These are phyloP conservation scores for Thryonomys swinderianus DNA, from an alignment of 2,113 vertebrate species.

Conservation along the genomic window DNA sequence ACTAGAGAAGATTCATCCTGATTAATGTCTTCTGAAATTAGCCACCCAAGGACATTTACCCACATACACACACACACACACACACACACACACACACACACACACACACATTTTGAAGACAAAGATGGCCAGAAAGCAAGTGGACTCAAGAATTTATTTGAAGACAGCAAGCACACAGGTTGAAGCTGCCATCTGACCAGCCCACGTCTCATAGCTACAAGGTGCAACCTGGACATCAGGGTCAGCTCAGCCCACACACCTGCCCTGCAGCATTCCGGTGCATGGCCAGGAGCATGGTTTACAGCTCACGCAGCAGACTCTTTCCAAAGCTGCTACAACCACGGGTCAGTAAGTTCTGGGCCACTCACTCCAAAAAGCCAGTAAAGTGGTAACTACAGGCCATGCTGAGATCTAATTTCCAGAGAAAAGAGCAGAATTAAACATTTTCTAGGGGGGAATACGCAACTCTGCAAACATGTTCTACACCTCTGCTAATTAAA, in stretches of 20 bases:
- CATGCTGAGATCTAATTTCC: accelerated
- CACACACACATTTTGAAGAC: neutral
- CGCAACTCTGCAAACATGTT: neutral
- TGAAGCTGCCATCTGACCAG: neutral
- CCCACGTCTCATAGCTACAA: accelerated
- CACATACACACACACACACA: neutral
- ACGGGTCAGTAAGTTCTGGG: accelerated
- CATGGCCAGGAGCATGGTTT: accelerated
- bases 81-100: no score
- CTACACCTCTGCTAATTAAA: neutral
- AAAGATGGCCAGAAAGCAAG: neutral
- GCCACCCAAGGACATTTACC: neutral
- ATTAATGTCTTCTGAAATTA: neutral
- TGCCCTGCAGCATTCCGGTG: accelerated
- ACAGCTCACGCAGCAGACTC: accelerated
- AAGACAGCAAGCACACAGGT: no score
- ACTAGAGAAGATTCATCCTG: neutral
- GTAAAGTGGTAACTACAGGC: accelerated
- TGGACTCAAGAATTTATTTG: no score
- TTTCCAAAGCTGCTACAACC: accelerated
- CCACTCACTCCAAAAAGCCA: accelerated
- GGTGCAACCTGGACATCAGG: no score
- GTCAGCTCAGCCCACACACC: neutral
- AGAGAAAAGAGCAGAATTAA: neutral
- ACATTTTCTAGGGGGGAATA: accelerated